Evolutionary conservation across 2,797 vertebrate genomes (phyloP).

Genomic region (Tamandua tetradactyla): DNA sequence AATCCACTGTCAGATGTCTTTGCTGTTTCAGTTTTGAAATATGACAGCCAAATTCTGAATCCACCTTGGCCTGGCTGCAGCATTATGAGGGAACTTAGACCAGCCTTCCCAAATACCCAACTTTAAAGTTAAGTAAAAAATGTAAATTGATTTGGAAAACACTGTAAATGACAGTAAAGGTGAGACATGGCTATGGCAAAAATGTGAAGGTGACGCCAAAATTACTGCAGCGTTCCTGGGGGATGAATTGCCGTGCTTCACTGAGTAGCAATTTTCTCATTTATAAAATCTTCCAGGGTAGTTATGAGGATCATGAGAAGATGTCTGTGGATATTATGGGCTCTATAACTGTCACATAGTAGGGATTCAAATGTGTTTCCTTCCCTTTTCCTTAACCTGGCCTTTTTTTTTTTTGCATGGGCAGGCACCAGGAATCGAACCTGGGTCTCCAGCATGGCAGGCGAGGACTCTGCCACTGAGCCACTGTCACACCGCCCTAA

Average conservation of each 20-base stretch:
- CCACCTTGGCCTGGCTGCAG: no score
- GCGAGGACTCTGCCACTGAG: no score
- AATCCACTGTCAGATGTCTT: neutral
- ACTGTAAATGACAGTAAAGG: neutral
- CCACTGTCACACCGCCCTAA: no score
- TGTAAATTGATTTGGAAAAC: neutral
- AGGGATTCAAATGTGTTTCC: neutral
- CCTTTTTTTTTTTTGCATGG: no score
- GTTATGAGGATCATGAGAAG: neutral
- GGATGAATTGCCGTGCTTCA: neutral
- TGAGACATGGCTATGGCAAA: neutral
- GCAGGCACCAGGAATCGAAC: no score
- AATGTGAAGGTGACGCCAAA: no score
- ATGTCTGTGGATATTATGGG: neutral
- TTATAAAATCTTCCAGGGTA: neutral
- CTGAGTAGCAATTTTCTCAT: neutral
- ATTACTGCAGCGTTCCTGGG: rapidly evolving
- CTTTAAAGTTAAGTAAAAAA: neutral
- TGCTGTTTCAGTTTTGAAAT: constrained; percentile 12
- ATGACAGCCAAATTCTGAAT: neutral
- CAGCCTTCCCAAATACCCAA: neutral
- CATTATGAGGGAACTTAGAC: neutral
- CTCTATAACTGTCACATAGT: neutral
- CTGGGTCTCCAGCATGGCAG: no score
- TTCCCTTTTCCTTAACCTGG: neutral